phyloP scores from a whole-genome alignment of 2,113 vertebrate species.

The Oreochromis niloticus region DNA sequence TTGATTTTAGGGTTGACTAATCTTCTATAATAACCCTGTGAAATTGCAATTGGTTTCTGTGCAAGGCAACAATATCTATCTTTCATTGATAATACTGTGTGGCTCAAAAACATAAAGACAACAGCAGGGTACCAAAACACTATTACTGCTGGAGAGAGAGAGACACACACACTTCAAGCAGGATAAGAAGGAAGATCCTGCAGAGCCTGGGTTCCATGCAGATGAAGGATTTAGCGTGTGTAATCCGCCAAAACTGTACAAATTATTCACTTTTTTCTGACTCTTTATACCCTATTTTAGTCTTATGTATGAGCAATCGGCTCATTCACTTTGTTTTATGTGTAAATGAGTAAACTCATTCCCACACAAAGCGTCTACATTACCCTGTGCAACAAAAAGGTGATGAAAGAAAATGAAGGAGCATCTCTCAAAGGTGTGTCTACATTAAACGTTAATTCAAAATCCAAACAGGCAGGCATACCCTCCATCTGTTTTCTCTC shows the following conservation, averaged over 20 bases:
- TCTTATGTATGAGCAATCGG: background rate
- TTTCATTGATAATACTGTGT: background rate
- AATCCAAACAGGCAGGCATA: background rate
- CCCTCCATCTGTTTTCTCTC: background rate
- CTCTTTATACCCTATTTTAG: background rate
- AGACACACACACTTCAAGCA: background rate
- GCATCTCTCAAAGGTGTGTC: background rate
- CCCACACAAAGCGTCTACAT: background rate
- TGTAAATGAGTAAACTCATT: background rate
- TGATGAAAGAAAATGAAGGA: background rate
- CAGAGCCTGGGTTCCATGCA: background rate
- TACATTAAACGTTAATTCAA: background rate
- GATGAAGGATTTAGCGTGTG: background rate
- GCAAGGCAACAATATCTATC: background rate
- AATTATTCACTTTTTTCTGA: background rate
- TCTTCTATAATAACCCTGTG: background rate
- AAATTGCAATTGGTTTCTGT: background rate
- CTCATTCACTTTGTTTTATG: background rate
- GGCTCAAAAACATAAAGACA: background rate
- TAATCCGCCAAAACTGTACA: background rate
- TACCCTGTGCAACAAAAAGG: background rate
- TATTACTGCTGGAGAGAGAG: background rate
- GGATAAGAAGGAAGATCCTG: background rate
- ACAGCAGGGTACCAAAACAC: background rate
- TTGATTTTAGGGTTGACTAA: background rate